Evolutionary conservation across 2,888 invertebrate genomes (phyloP).

Genomic region (Nipponacmea schrenckii): DNA sequence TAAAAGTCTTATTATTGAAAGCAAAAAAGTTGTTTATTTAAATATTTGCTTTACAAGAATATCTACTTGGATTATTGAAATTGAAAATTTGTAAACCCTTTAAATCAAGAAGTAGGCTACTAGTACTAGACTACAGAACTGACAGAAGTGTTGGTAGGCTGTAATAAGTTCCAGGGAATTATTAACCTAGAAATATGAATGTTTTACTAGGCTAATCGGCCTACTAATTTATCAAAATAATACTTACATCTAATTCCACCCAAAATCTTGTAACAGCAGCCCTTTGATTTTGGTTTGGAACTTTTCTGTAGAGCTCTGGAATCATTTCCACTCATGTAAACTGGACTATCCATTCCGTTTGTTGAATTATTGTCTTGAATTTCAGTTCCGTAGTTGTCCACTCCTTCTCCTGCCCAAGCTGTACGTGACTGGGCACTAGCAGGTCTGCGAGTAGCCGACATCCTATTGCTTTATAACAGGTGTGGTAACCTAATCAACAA

Average conservation of each 20-base stretch:
- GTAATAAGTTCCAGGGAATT: too few species aligned
- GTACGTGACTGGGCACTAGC: constrained; percentile 55
- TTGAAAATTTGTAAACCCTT: too few species aligned
- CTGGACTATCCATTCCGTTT: constrained; percentile 42
- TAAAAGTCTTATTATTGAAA: too few species aligned
- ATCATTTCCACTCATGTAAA: constrained; percentile 37
- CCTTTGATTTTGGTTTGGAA: constrained; percentile 37
- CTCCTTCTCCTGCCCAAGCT: constrained; percentile 52
- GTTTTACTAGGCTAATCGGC: too few species aligned
- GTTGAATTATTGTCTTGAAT: constrained; percentile 49
- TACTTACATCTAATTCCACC: constrained; percentile 16
- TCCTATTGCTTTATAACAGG: constrained; percentile 11
- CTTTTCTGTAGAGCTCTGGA: constrained; percentile 25
- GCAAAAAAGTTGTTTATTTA: too few species aligned
- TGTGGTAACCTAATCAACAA: background rate
- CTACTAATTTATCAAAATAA: too few species aligned
- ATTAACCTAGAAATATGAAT: too few species aligned
- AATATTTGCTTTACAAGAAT: too few species aligned
- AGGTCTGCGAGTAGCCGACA: constrained; percentile 40
- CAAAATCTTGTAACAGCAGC: constrained; percentile 31
- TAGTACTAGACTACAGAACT: too few species aligned
- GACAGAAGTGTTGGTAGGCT: too few species aligned
- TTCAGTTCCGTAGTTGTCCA: constrained; percentile 43
- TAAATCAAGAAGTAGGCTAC: too few species aligned
- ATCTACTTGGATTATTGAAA: too few species aligned